Percentiles rank a stretch among this genome's conserved stretches.
Evolutionary conservation across 2,888 invertebrate species (phyloP).

Genomic region (Ceriagrion tenellum): DNA sequence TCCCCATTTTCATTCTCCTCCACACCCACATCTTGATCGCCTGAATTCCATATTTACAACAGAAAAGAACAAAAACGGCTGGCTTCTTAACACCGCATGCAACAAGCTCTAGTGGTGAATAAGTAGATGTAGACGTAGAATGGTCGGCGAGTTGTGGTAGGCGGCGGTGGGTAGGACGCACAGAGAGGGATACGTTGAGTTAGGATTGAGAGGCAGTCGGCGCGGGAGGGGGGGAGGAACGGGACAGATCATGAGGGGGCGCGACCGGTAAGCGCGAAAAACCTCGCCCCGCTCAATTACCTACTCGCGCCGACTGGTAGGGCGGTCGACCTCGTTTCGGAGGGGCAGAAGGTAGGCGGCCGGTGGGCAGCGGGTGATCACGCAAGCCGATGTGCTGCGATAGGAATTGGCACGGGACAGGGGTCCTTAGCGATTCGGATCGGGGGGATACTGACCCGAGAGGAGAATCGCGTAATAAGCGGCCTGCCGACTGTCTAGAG

Average conservation of each 20-base stretch:
- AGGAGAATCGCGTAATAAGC: background rate
- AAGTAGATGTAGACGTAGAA: too few relatives aligned
- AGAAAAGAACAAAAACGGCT: too few relatives aligned
- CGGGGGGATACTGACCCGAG: background rate
- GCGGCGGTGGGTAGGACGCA: too few relatives aligned
- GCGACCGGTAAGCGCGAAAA: background rate
- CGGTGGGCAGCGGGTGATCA: background rate
- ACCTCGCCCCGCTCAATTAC: slow-evolving; percentile 43
- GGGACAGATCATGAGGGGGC: background rate
- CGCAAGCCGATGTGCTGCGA: background rate
- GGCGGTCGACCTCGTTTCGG: slow-evolving; percentile 61
- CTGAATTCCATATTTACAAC: too few relatives aligned
- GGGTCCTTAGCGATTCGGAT: background rate
- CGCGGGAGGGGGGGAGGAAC: too few relatives aligned
- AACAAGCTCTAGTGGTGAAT: too few relatives aligned
- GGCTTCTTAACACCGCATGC: too few relatives aligned
- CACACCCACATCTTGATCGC: too few relatives aligned
- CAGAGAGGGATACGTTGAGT: too few relatives aligned
- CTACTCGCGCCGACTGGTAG: background rate
- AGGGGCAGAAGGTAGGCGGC: slow-evolving; percentile 29
- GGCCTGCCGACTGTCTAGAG: slow-evolving; percentile 4
- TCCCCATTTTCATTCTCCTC: too few relatives aligned
- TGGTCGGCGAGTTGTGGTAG: too few relatives aligned
- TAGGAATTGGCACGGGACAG: background rate
- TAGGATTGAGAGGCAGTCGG: too few relatives aligned